Evolutionary conservation across 1,140 invertebrate genomes (phyloP), one percentile per base, ranked within the genome.

Genomic region (Schlechtendalia chinensis): DNA sequence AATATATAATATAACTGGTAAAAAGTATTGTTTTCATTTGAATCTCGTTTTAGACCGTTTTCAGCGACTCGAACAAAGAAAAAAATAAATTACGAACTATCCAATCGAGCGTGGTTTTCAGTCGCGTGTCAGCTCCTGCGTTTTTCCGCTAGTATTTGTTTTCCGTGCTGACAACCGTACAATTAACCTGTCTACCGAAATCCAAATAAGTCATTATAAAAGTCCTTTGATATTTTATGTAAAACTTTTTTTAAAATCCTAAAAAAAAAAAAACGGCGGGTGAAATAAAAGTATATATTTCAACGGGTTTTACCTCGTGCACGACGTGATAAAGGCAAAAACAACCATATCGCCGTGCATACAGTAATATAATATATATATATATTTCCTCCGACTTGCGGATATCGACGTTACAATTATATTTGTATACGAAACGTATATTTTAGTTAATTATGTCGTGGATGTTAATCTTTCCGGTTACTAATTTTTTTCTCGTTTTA

Each of bases 141-240:
- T 72, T 72, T 72, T 72, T 71, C 5, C 24, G 10, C 47, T 29
- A 54, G 69, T 72, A 29, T 72, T 72, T 72, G 47, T 53, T 72
- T 54, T 19, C 69, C 50, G 50, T 72, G 69, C 69, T 12, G 69
- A 72, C 53, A 72, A 53, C 69, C 50, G 50, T 72, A 54, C 69
- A 72, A 72, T 72, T 72, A 72, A 53, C 47, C 50, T 54, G 69
- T 72, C 69, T 29, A 54, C 69, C 27, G 14, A 54, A 72, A 53
- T 54, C 69, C 50, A 22, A 72, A 72, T 72, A 72, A 72, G 69
- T 72, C 69, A 54, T 72, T 72, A 72, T 72, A 72, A 72, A 19
- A 29, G 69, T 72, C 29, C 29, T 17, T 54, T 19, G 69, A 17
- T 4, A 39, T 32, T 29, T 72, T 54, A 12, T 47, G 6, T 71